Evolutionary conservation across 2,888 invertebrate species (phyloP), one percentile per base, ranked within the genome.

Genomic region (Rhogogaster chlorosoma): DNA sequence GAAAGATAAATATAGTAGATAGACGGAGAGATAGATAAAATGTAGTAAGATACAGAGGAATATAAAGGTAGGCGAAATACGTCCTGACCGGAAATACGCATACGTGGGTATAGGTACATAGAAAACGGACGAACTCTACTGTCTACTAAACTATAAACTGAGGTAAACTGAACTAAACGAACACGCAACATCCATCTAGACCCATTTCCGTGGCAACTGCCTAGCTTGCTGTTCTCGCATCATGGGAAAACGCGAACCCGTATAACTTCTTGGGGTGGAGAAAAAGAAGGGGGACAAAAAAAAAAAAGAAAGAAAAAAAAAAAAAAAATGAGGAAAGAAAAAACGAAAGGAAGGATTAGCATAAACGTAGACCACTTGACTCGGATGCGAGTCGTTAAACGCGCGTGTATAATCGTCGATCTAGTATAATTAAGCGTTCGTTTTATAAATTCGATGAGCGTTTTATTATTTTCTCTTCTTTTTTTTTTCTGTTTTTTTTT

Each of bases 401-500:
- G 71, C 29, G 71, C n/a, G 71, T 71, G 85, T 87, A 87, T 87
- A 87, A 90, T 90, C 88, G 87, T 61, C 86, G 85, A 87, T 86
- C 86, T 86, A 87, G 71, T 42, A 22, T 73, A 38, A 26, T 26
- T 38, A 22, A 73, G 9, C 42, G 42, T 22, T 42, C 38, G n/a
- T n/a, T 73, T 42, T 73, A 38, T 42, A n/a, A 73, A 22, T 73
- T 73, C 42, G 42, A 42, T 1, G 42, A 10, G 15, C 38, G 22
- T 42, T 7, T n/a, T 38, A n/a, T 22, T 73, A 73, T 22, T 73
- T 38, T 71, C 22, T 42, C 22, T 61, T 10, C 10, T 29, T 26
- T 3, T 26, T 26, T 22, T 2, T 9, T 61, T 7, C 4, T 61
- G 1, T 3, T 45, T 12, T 15, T 38, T 5, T 49, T 49, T 49